Conservation (phyloP, 2,888 invertebrate species). For the Ornithoptera priamus region DNA sequence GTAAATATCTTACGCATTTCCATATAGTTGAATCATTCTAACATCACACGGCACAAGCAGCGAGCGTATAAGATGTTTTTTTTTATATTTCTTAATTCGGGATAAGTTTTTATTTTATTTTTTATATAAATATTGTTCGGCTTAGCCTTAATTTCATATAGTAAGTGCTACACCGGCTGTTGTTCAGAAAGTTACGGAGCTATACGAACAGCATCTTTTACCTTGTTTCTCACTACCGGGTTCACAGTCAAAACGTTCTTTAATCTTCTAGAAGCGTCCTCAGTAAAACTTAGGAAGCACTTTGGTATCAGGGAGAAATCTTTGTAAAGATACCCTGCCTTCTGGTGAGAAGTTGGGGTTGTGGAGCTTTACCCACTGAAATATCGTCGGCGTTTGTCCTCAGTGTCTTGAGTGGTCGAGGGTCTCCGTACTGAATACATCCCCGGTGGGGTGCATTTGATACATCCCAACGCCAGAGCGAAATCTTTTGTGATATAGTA, state of each 20-base stretch:
- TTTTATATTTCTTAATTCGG: constrained; percentile 54
- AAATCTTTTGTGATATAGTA: constrained; percentile 73
- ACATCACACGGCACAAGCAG: constrained; percentile 53
- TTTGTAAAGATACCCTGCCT: too few relatives aligned
- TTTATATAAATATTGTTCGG: constrained; percentile 47
- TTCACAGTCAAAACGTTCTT: constrained; percentile 4
- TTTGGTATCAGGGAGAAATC: too few relatives aligned
- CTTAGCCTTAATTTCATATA: constrained; percentile 55
- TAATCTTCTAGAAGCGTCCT: constrained; percentile 31
- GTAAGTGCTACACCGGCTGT: constrained; percentile 36
- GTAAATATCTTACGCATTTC: constrained; percentile 64
- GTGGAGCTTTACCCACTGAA: too few relatives aligned
- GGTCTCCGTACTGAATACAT: too few relatives aligned
- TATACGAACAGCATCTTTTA: background rate
- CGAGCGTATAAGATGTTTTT: constrained; percentile 58
- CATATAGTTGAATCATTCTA: constrained; percentile 48
- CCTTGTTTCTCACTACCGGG: background rate
- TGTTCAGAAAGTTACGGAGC: background rate
- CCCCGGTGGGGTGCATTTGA: background rate
- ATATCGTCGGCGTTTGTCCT: too few relatives aligned
- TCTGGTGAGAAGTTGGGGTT: too few relatives aligned
- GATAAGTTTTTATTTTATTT: constrained; percentile 49
- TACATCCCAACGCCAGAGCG: constrained; percentile 40
- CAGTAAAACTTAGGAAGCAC: constrained; percentile 29
- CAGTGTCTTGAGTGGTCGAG: too few relatives aligned